Conservation (phyloP, 2,113 vertebrate genomes). For the Pelecanus crispus region DNA sequence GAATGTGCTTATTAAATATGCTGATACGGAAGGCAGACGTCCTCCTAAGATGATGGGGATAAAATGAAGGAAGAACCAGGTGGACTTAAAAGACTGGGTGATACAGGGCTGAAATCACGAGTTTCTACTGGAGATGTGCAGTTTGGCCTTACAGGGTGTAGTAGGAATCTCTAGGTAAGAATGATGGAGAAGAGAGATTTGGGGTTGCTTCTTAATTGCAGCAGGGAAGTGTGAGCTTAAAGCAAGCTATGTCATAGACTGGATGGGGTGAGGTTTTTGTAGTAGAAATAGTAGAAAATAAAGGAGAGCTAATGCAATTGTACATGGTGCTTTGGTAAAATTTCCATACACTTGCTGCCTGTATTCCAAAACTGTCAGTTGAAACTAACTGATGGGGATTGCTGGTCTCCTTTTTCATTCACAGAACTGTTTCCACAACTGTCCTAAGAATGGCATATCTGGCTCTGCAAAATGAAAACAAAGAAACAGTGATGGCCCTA, state of each 20-base stretch:
- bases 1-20: fast-evolving
- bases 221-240: not conserved
- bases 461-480: not conserved
- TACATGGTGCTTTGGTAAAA: not conserved
- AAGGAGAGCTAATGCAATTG: not conserved
- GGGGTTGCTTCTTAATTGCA: not conserved
- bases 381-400: not conserved
- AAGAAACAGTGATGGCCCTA: not conserved
- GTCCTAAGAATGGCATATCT: not conserved
- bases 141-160: not conserved
- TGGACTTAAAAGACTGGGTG: not conserved
- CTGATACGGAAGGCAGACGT: not conserved
- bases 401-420: not conserved
- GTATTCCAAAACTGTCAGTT: not conserved
- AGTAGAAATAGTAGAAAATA: not conserved
- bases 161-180: not conserved
- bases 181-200: not conserved
- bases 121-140: not conserved
- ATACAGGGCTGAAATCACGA: not conserved
- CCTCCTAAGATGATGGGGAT: not conserved
- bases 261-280: not conserved
- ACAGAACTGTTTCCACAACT: not conserved
- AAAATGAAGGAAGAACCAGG: not conserved
- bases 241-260: not conserved
- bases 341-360: not conserved